Evolutionary conservation across 2,797 vertebrate genomes (phyloP), one percentile per base, ranked within the genome.

Genomic region (Chelmon rostratus): DNA sequence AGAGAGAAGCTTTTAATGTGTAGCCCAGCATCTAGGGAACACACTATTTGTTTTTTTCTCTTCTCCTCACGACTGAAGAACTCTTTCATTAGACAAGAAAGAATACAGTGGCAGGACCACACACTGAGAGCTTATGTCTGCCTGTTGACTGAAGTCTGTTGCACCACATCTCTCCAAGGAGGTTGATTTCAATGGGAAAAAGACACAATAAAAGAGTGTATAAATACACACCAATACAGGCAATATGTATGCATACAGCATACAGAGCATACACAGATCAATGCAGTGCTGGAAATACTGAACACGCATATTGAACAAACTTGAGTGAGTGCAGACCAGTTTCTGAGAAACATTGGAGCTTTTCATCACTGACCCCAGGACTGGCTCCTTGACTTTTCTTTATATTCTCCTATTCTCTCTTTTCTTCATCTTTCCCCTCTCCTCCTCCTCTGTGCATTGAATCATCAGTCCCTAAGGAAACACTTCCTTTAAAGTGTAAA

Each of bases 91-190:
- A 84, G 59, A 42, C 54, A 68, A 69, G 11, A 72, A 66, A 33
- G 74, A 83, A 69, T 63, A 67, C 47, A 65, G 72, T 79, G 65
- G 84, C 59, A 83, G n/a, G 84, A 67, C 87, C 84, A 70, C 90
- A 90, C 59, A 73, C 76, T 56, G 91, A 81, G 82, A 76, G 59
- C 82, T 82, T 73, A 88, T 86, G 65, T 81, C 68, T 79, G 84
- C 57, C 74, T 66, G 40, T 78, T 21, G 63, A 82, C 69, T 86
- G 56, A 77, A 83, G 89, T 80, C 58, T 73, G 69, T 44, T 85
- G 84, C 65, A 71, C 54, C 62, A 33, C 70, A 52, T 81, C 42
- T 88, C 82, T 78, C 40, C 21, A 61, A 84, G 77, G 73, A 78
- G 38, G 23, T 5, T 47, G 47, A 56, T 83, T 80, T 62, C 18